Percentiles rank a stretch among this genome's conserved stretches.
Evolutionary conservation across 2,888 invertebrate genomes (phyloP).

Genomic region (Dione juno): DNA sequence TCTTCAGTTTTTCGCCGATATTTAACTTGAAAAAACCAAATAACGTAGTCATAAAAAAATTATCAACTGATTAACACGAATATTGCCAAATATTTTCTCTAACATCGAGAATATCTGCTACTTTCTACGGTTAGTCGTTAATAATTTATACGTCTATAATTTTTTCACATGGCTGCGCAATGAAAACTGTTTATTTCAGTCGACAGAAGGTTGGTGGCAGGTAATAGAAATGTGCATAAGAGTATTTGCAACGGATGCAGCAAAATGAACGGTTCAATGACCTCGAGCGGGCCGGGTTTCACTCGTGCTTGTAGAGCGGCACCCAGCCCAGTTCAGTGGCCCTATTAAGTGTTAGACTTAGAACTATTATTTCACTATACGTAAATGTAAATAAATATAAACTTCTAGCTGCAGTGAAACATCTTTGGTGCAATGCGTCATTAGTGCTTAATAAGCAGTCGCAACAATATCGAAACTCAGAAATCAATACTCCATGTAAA

Average conservation of each 20-base stretch:
- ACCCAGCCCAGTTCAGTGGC: conserved; percentile 74
- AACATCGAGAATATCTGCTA: conserved; percentile 47
- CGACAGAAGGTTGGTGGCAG: conserved; percentile 72
- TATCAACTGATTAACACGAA: no score
- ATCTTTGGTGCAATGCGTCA: conserved; percentile 25
- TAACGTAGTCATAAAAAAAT: no score
- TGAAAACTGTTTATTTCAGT: conserved; percentile 71
- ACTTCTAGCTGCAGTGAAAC: conserved; percentile 2
- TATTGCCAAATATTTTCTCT: not conserved
- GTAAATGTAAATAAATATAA: conserved; percentile 51
- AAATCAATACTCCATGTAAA: conserved; percentile 19
- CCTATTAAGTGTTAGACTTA: conserved; percentile 67
- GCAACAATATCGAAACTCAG: conserved; percentile 7
- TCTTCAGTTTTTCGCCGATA: no score
- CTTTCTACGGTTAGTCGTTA: conserved; percentile 55
- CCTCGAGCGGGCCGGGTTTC: conserved; percentile 79
- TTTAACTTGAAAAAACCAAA: no score
- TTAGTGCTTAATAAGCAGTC: conserved; percentile 1
- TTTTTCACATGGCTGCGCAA: conserved; percentile 66
- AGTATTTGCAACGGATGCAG: conserved; percentile 84
- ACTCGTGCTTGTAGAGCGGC: conserved; percentile 76
- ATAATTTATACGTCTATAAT: conserved; percentile 60
- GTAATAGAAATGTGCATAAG: conserved; percentile 72
- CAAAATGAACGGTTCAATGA: conserved; percentile 82
- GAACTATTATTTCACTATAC: conserved; percentile 54